Conservation (phyloP, 2,797 vertebrate genomes). For the Coregonus suidteri region DNA sequence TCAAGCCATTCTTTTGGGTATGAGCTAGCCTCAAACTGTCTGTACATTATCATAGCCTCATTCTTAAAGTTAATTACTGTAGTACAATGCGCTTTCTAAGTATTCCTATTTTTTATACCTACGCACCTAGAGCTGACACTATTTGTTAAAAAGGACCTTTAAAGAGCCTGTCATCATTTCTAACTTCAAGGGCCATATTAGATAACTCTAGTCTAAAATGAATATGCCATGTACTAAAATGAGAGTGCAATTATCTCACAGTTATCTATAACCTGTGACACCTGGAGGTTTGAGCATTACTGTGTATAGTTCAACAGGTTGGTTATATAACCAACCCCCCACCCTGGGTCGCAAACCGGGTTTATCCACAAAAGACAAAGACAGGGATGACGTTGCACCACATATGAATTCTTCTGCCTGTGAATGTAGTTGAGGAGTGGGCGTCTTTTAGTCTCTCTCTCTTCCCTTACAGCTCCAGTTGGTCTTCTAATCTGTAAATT, state of each 20-base stretch:
- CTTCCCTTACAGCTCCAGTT: constrained; percentile 8
- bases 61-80: no score
- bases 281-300: background rate
- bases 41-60: no score
- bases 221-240: background rate
- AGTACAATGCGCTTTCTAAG: no score
- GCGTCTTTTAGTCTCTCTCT: background rate
- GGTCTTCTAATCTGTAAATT: background rate
- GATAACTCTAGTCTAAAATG: background rate
- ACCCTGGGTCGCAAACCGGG: background rate
- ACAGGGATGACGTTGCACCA: background rate
- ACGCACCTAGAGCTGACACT: no score
- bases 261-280: background rate
- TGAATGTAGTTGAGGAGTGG: background rate
- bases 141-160: no score
- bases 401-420: background rate
- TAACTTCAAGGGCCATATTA: background rate
- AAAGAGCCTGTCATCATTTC: background rate
- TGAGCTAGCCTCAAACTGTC: no score
- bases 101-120: no score
- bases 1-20: no score
- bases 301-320: background rate
- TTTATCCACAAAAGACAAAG: background rate
- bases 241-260: background rate
- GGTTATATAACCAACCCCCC: background rate